These are phyloP conservation scores for Sitophilus oryzae DNA, from an alignment of 1,140 invertebrate genomes.

Conservation along the genomic window DNA sequence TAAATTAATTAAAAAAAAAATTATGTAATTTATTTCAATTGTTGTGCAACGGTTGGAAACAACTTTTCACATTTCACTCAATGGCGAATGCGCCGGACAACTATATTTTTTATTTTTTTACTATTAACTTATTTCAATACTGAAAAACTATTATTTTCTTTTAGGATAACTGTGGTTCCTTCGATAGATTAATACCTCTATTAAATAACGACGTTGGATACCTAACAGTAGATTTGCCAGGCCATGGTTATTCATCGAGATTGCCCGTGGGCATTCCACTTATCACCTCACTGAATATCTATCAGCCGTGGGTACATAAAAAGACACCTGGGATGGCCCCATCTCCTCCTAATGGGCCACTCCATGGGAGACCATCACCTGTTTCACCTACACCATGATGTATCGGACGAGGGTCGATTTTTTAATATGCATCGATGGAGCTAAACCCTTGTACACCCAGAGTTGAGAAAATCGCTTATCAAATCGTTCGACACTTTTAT, in stretches of 20 bases:
- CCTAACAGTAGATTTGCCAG: constrained; percentile 63
- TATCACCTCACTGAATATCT: constrained; percentile 55
- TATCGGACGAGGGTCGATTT: constrained; percentile 57
- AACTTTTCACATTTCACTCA: too few species aligned
- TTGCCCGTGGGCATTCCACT: constrained; percentile 53
- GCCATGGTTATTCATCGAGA: constrained; percentile 65
- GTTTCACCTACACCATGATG: constrained; percentile 51
- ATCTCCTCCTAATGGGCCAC: constrained; percentile 60
- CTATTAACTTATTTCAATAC: neutral
- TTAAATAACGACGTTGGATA: constrained; percentile 53
- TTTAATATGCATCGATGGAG: constrained; percentile 57
- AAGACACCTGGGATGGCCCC: constrained; percentile 63
- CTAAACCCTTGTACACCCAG: constrained; percentile 39
- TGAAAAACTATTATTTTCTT: constrained; percentile 11
- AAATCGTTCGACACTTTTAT: constrained; percentile 46
- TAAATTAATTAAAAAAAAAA: too few species aligned
- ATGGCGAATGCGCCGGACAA: too few species aligned
- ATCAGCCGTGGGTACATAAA: constrained; percentile 51
- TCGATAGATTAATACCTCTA: constrained; percentile 59
- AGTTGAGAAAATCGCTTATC: constrained; percentile 33
- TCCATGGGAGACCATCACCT: constrained; percentile 54
- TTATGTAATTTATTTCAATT: too few species aligned
- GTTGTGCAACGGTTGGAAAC: too few species aligned
- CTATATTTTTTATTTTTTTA: neutral
- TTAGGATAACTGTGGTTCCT: constrained; percentile 66